Conservation (phyloP, 2,113 vertebrate species). For the Parotia lawesii region DNA sequence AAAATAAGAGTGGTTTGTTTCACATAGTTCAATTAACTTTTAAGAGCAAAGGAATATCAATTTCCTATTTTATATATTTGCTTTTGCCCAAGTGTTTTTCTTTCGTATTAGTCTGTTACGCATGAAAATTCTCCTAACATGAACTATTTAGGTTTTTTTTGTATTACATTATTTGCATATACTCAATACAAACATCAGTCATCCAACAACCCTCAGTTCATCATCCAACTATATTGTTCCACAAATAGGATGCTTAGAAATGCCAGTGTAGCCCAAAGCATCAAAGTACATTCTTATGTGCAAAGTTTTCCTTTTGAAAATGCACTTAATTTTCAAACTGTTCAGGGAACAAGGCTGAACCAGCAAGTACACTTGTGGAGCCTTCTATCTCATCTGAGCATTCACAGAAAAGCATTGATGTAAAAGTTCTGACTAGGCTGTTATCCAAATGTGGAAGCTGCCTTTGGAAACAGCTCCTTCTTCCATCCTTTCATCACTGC, state of each 20-base stretch:
- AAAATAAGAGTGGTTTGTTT: neutral
- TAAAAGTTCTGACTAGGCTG: neutral
- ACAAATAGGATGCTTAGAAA: neutral
- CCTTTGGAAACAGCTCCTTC: neutral
- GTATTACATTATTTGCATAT: neutral
- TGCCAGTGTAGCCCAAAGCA: neutral
- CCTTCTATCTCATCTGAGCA: conserved; percentile 8
- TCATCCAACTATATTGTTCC: neutral
- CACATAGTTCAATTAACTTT: neutral
- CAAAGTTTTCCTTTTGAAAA: conserved; percentile 72
- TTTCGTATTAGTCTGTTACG: neutral
- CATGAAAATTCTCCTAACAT: neutral
- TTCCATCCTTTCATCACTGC: neutral
- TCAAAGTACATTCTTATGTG: conserved; percentile 68
- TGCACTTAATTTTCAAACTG: conserved; percentile 47
- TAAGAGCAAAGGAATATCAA: neutral
- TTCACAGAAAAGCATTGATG: neutral
- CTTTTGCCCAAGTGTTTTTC: neutral
- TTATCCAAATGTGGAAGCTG: neutral
- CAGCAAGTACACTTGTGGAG: conserved; percentile 24
- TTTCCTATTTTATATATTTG: neutral
- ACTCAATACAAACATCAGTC: neutral
- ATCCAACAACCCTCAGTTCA: neutral
- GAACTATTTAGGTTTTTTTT: neutral
- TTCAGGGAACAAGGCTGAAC: conserved; percentile 34